These are phyloP conservation scores for Ganaspis sp. DNA, from an alignment of 1,140 invertebrate genomes.

Conservation along the genomic window DNA sequence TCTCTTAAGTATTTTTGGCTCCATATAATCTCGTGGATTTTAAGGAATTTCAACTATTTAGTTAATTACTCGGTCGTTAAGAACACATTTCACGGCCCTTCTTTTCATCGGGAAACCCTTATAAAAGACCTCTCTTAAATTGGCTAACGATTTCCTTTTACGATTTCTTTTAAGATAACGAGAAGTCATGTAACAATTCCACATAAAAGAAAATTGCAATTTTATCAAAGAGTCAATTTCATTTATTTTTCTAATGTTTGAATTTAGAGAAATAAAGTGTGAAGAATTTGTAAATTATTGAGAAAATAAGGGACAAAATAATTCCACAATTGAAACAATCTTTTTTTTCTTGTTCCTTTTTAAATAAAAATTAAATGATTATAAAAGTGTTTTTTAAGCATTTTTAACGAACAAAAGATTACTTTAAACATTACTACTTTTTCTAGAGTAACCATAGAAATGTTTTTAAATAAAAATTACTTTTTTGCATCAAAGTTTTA, in stretches of 20 bases:
- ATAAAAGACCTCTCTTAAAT: constrained; percentile 3
- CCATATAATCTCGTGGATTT: not conserved
- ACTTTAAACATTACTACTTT: too few relatives aligned
- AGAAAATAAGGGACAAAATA: not conserved
- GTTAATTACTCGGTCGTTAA: not conserved
- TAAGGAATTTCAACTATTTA: not conserved
- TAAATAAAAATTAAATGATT: too few relatives aligned
- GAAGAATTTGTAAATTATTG: not conserved
- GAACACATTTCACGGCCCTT: not conserved
- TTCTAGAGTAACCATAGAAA: too few relatives aligned
- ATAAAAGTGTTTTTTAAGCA: too few relatives aligned
- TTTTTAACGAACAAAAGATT: too few relatives aligned
- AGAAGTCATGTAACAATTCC: not conserved
- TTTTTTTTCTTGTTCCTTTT: too few relatives aligned
- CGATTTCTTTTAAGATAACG: not conserved
- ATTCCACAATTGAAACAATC: too few relatives aligned
- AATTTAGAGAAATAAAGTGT: too few relatives aligned
- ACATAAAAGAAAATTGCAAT: not conserved
- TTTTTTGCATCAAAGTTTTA: too few relatives aligned
- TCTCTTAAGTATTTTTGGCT: not conserved
- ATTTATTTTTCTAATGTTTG: too few relatives aligned
- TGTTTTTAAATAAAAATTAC: too few relatives aligned
- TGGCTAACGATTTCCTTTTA: constrained; percentile 6
- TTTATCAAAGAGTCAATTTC: too few relatives aligned
- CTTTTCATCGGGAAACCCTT: not conserved